phyloP scores from a whole-genome alignment of 2,888 invertebrate species.

The Tenthredo mesomela region DNA sequence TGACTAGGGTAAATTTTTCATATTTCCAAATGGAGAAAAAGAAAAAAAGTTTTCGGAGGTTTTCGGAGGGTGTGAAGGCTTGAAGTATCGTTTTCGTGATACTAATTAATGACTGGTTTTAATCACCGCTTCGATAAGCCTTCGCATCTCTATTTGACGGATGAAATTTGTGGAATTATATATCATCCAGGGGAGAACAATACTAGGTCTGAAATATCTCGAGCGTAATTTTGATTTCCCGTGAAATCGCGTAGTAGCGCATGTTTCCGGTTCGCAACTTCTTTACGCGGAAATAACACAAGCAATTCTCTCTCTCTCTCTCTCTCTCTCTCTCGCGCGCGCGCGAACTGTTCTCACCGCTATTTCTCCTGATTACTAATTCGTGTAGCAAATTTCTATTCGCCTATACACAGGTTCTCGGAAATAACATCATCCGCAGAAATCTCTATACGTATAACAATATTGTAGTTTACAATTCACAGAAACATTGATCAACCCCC shows the following conservation, averaged over 20 bases:
- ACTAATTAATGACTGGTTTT: not conserved
- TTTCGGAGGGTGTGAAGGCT: not conserved
- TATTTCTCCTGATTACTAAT: not conserved
- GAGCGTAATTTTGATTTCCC: conserved; percentile 18
- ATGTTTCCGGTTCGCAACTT: not conserved
- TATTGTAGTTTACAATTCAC: not conserved
- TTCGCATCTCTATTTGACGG: not conserved
- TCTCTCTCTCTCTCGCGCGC: too few relatives aligned
- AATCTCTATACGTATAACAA: not conserved
- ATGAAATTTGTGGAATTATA: not conserved
- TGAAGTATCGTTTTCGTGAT: not conserved
- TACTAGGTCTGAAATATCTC: not conserved
- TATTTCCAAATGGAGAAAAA: not conserved
- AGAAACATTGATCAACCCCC: not conserved
- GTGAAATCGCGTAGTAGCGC: not conserved
- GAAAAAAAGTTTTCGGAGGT: not conserved
- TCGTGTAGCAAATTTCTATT: not conserved
- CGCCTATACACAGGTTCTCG: not conserved
- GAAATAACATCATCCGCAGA: not conserved
- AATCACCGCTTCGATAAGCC: not conserved
- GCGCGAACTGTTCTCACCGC: not conserved
- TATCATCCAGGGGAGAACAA: not conserved
- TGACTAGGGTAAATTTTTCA: not conserved
- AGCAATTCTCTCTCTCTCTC: not conserved
- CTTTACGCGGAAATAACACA: conserved; percentile 3